A percentile compares a stretch with the other conserved stretches of the same genome.
phyloP scores from a whole-genome alignment of 2,888 invertebrate species.

The Acanthosepion pharaonis region DNA sequence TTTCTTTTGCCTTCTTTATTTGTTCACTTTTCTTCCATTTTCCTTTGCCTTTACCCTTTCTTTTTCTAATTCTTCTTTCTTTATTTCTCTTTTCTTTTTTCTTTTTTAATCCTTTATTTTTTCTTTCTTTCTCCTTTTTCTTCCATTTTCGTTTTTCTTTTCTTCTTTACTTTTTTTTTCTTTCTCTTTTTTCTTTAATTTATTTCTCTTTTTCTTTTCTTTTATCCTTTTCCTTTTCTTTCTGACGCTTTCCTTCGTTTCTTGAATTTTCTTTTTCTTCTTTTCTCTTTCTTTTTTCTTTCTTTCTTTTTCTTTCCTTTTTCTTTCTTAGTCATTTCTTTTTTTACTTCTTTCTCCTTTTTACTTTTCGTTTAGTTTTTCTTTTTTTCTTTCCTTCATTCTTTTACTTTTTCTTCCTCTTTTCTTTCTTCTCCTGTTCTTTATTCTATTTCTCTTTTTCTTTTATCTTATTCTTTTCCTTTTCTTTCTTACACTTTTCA shows the following conservation, averaged over 20 bases:
- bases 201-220: not conserved
- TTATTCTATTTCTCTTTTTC: not conserved
- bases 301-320: not conserved
- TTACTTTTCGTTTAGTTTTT: not conserved
- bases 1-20: not conserved
- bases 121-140: not conserved
- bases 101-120: not conserved
- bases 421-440: no score
- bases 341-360: not conserved
- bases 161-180: not conserved
- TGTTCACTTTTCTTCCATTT: not conserved
- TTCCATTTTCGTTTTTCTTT: not conserved
- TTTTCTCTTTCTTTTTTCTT: not conserved
- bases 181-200: not conserved
- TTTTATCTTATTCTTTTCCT: not conserved
- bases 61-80: no score
- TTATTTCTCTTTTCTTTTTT: no score
- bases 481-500: not conserved
- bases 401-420: not conserved
- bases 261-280: not conserved
- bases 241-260: not conserved
- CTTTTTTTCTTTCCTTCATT: not conserved
- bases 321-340: not conserved
- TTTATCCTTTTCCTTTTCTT: not conserved
- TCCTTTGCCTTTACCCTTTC: not conserved